Evolutionary conservation across 2,888 invertebrate species (phyloP), one percentile per base, ranked within the genome.

Genomic region (Stegophylla sp.): DNA sequence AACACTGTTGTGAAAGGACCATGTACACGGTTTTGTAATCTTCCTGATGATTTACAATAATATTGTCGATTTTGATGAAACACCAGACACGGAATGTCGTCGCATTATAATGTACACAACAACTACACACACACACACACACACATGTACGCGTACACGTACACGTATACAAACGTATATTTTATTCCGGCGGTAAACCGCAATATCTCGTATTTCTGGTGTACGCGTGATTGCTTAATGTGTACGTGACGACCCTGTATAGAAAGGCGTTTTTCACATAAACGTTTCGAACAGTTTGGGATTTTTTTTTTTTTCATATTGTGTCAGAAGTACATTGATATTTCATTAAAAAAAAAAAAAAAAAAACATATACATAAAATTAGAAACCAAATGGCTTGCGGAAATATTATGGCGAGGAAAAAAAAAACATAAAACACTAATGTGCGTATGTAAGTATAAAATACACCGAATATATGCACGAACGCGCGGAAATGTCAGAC

Each of bases 31-130:
- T 61, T 45, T 73, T 61, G 73, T 73, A 73, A 59, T 73, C 73
- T 45, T 61, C 73, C 28, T 59, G 73, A 73, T 61, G 73, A 73
- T 73, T 73, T 73, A 73, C 59, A 71, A 56, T 45, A 53, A n/a
- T n/a, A n/a, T n/a, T n/a, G n/a, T n/a, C 45, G 45, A 43, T 61
- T 73, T 73, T 61, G 73, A 59, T 73, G 73, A 45, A 73, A 73
- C 45, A 61, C 26, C 73, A 61, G 73, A 73, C 59, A 34, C 13
- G 41, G 45, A 5, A 34, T 34, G 7, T 34, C 7, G 34, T 34
- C n/a, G n/a, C n/a, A n/a, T n/a, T n/a, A n/a, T n/a, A n/a, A n/a
- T n/a, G n/a, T n/a, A n/a, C n/a, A n/a, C n/a, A n/a, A n/a, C n/a
- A 34, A 5, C 4, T 28, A 9, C 34, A 56, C 13, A 69, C 10